Base-by-base conservation (phyloP, 1,140 invertebrate genomes). In the Macrotrachela quadricornifera region DNA sequence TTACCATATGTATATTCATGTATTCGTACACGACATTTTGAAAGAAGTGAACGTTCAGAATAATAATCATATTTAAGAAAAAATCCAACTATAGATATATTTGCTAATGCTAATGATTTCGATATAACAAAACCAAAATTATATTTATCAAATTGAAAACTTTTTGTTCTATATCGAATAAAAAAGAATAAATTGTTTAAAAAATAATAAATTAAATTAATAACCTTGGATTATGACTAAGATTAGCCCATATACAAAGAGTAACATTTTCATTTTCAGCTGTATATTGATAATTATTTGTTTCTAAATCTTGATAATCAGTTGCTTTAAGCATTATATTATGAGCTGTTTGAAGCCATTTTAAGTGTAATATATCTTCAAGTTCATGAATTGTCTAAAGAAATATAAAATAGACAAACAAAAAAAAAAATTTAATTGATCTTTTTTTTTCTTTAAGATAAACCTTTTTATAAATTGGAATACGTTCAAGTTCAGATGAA, bases 211-310 rank as follows among this genome's bases (percentile, higher is more conserved):
- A 18, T 10, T 21, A 48, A 46, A n/a, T n/a, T n/a, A n/a, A n/a
- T n/a, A 54, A 64, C 63, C 64, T 62, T 45, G 64, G 65, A 57
- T 67, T 67, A 55, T 67, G 67, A 50, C 62, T 63, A n/a, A 71
- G 59, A 49, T 71, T 71, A 51, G 66, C 68, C 68, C 68, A 71
- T 10, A 69, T 56, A 55, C 66, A 67, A n/a, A 69, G 58, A 43
- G 55, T 60, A 16, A 68, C 61, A 17, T 61, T 50, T 16, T 60
- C 56, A 57, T 63, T 64, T 21, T 57, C 58, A 17, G 59, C 54
- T 12, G 49, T 40, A 51, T 59, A 61, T 47, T 67, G 63, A 39
- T 68, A 58, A 55, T 70, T 70, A 36, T 59, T 59, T 9, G 66
- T 70, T 56, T 70, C 67, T 1, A 53, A 51, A 56, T 69, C 61